Percentiles rank a stretch among this genome's conserved stretches.
These are phyloP conservation scores for Mesopsocus fuscifrons DNA, from an alignment of 2,888 invertebrate species.

Conservation along the genomic window DNA sequence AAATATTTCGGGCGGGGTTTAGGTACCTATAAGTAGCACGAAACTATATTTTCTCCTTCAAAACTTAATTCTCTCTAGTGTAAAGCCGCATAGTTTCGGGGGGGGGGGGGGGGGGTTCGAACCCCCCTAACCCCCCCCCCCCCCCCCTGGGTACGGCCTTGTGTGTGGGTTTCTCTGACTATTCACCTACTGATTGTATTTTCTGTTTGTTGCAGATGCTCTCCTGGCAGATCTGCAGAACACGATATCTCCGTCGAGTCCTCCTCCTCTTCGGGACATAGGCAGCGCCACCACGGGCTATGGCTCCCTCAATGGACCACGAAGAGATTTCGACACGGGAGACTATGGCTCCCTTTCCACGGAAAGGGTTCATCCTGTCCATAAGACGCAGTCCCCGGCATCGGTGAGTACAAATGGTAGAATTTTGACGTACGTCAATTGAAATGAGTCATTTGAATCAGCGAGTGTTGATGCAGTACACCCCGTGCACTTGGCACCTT, in stretches of 20 bases:
- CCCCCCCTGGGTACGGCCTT: too few species aligned
- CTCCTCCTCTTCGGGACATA: constrained; percentile 19
- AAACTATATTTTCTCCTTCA: too few species aligned
- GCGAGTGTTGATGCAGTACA: too few species aligned
- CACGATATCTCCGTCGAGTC: constrained; percentile 46
- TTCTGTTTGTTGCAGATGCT: constrained; percentile 60
- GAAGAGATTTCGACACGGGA: constrained; percentile 25
- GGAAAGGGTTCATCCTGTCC: constrained; percentile 18
- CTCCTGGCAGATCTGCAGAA: constrained; percentile 89
- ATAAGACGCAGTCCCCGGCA: constrained; percentile 28
- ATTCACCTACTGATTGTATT: constrained; percentile 8
- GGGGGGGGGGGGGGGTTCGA: too few species aligned
- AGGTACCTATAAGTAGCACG: too few species aligned
- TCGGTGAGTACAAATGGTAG: constrained; percentile 44
- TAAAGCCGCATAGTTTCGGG: too few species aligned
- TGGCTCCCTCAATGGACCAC: constrained; percentile 52
- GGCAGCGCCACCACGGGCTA: constrained; percentile 41
- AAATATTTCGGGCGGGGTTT: too few species aligned
- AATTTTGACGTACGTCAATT: too few species aligned
- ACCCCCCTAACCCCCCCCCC: too few species aligned
- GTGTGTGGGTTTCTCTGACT: not conserved
- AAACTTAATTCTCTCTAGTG: too few species aligned
- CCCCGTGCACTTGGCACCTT: too few species aligned
- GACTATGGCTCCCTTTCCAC: constrained; percentile 16
- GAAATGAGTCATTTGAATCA: too few species aligned